These are phyloP conservation scores for Rugalucina vietnamica DNA, from an alignment of 2,888 invertebrate genomes.

Conservation along the genomic window DNA sequence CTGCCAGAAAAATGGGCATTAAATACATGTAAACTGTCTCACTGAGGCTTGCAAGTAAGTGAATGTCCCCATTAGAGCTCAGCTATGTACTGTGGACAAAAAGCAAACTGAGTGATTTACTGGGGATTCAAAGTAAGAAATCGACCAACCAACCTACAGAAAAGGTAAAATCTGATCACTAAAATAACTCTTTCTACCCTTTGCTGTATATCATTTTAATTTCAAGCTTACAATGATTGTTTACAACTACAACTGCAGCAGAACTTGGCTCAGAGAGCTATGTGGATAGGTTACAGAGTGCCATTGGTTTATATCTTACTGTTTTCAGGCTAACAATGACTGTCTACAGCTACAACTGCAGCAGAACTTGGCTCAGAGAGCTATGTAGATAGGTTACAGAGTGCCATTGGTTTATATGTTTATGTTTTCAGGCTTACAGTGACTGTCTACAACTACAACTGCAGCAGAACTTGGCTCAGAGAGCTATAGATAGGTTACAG, in stretches of 20 bases:
- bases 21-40: too few relatives aligned
- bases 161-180: background rate
- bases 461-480: slow-evolving; percentile 91
- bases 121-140: background rate
- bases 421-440: slow-evolving; percentile 85
- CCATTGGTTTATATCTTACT: too few relatives aligned
- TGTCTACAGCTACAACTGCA: slow-evolving; percentile 95
- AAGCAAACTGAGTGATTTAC: too few relatives aligned
- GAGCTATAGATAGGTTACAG: slow-evolving; percentile 84
- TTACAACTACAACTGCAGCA: slow-evolving; percentile 94
- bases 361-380: slow-evolving; percentile 89
- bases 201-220: too few relatives aligned
- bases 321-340: slow-evolving; percentile 88
- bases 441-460: slow-evolving; percentile 95
- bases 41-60: too few relatives aligned
- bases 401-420: slow-evolving; percentile 11
- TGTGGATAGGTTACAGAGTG: slow-evolving; percentile 84
- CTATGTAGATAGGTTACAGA: slow-evolving; percentile 84
- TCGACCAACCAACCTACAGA: background rate
- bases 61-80: too few relatives aligned
- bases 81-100: too few relatives aligned
- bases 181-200: too few relatives aligned
- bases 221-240: slow-evolving; percentile 89
- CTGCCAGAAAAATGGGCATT: too few relatives aligned
- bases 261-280: slow-evolving; percentile 88